Percentiles rank a stretch among this genome's conserved stretches.
Evolutionary conservation across 2,113 vertebrate species (phyloP).

Genomic region (Chroicocephalus ridibundus): DNA sequence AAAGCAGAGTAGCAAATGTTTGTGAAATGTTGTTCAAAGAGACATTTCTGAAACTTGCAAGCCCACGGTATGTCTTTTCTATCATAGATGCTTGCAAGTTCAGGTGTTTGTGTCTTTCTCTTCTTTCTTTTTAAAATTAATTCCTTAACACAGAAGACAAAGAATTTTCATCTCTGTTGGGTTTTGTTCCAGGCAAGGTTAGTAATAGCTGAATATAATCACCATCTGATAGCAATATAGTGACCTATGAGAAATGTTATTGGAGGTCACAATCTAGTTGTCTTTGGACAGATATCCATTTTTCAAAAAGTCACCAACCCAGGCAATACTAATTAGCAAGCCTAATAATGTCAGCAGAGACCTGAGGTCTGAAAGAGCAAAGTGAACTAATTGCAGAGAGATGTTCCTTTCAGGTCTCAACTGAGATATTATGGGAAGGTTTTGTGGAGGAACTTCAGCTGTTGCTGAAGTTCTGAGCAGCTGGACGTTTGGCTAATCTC

Average conservation of each 20-base stretch:
- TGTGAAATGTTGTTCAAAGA: not conserved
- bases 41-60: not conserved
- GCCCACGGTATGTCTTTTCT: not conserved
- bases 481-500: not conserved
- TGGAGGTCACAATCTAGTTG: not conserved
- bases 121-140: not conserved
- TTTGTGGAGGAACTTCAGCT: not conserved
- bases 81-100: not conserved
- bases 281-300: not conserved
- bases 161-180: not conserved
- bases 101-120: not conserved
- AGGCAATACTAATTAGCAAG: not conserved
- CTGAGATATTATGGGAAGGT: not conserved
- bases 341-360: not conserved
- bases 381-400: not conserved
- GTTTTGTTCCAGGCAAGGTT: not conserved
- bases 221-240: not conserved
- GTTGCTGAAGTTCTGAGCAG: not conserved
- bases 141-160: not conserved
- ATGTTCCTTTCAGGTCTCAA: not conserved
- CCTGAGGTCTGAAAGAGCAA: not conserved
- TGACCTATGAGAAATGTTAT: not conserved
- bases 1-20: not conserved
- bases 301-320: not conserved
- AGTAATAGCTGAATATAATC: not conserved